Base-by-base conservation (phyloP, 2,113 vertebrate species). In the Brachypteracias leptosomus region DNA sequence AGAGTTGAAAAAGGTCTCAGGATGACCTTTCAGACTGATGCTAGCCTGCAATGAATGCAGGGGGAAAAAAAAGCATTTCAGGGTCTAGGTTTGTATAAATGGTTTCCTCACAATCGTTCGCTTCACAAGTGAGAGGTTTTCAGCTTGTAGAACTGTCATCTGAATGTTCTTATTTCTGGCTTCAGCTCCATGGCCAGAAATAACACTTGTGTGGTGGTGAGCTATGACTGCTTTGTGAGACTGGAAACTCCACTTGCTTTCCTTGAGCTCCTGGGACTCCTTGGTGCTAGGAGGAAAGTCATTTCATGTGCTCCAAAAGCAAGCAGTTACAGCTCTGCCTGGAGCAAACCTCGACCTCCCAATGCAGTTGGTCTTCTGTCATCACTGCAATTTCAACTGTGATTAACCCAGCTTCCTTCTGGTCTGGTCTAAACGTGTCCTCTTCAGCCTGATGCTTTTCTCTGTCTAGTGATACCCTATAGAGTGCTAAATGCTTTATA, bases 121-220 rank as follows among this genome's bases (percentile, higher is more conserved):
- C 76, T 61, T 84, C 61, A 10, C 36, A 62, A 63, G 49, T 40
- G 73, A 92, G 85, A 75, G 49, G 55, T 92, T 88, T 78, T 19
- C 40, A 93, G 70, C 92, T 86, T 5, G 5, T 57, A 38, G 88
- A 89, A 8, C 31, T 93, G 88, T 72, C 68, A 54, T 61, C 88
- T 92, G 31, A 67, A 54, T 58, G 70, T 87, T 92, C 54, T 93
- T 82, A 87, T 96, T 96, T 95, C 88, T 97, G 88, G 35, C 83
- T 84, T 2, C 2, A 71, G 71, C 88, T 84, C 65, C 1, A 0
- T 63, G 52, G 90, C 72, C 88, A 96, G 92, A 74, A 96, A 85
- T 92, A 93, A 93, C 2, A 9, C 85, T 90, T 72, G 68, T 80
- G 78, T 59, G 74, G 29, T 61, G 78, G 78, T 16, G 85, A 78